Percentiles rank a stretch among this genome's conserved stretches.
Evolutionary conservation across 2,888 invertebrate genomes (phyloP).

Genomic region (Machimus rusticus): DNA sequence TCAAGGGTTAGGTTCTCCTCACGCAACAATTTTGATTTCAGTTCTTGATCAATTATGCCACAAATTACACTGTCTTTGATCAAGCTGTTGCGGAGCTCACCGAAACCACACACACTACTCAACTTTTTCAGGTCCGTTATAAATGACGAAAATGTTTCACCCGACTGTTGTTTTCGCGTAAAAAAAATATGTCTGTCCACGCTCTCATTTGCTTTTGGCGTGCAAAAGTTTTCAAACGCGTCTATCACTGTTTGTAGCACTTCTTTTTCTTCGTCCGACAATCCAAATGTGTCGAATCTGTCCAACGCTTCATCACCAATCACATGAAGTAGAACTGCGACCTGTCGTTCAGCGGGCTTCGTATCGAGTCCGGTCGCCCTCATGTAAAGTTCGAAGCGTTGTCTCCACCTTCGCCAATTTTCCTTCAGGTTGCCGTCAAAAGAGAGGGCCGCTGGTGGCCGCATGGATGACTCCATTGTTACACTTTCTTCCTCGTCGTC

Average conservation of each 20-base stretch:
- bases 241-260: neutral
- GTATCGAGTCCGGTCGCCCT: neutral
- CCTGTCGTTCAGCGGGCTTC: neutral
- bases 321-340: neutral
- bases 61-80: neutral
- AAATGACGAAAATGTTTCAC: neutral
- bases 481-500: too few relatives aligned
- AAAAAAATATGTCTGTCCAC: neutral
- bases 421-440: neutral
- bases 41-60: neutral
- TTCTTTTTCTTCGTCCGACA: neutral
- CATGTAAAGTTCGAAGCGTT: neutral
- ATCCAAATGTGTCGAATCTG: neutral
- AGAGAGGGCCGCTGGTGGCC: neutral
- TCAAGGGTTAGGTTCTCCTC: neutral
- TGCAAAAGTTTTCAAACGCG: slow-evolving; percentile 9
- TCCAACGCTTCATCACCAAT: neutral
- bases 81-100: neutral
- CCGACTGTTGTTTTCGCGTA: neutral
- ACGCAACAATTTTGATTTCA: neutral
- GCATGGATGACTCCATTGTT: too few relatives aligned
- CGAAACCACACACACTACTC: neutral
- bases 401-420: neutral
- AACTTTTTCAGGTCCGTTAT: neutral
- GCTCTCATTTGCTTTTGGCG: neutral